Conservation (phyloP, 2,888 invertebrate genomes). For the Oligia latruncula region DNA sequence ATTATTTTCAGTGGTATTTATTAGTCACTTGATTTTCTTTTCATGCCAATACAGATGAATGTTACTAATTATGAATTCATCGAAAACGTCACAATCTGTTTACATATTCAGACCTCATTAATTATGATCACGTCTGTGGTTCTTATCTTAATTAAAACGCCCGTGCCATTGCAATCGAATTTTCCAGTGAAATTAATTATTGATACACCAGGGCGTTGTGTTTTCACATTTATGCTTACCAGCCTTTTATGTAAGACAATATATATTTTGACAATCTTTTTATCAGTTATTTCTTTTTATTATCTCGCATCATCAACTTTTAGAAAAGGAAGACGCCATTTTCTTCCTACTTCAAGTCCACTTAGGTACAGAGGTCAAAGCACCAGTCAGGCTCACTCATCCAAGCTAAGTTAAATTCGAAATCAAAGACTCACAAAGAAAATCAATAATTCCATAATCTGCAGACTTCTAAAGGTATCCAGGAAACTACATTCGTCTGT, state of each 20-base stretch:
- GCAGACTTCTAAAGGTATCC: conserved; percentile 8
- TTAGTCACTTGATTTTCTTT: not conserved
- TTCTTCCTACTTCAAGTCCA: not conserved
- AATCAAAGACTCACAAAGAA: not conserved
- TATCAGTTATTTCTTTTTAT: not conserved
- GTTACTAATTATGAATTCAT: conserved; percentile 1
- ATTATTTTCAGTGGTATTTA: not conserved
- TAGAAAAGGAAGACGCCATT: not conserved
- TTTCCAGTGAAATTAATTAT: conserved; percentile 29
- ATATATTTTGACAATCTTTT: not conserved
- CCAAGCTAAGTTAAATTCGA: conserved; percentile 6
- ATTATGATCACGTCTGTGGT: conserved; percentile 35
- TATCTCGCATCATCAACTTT: not conserved
- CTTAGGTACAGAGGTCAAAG: not conserved
- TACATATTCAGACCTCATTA: conserved; percentile 27
- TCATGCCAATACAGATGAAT: not conserved
- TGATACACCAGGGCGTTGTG: not conserved
- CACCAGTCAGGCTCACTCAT: not conserved
- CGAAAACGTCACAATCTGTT: conserved; percentile 4
- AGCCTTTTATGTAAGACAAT: not conserved
- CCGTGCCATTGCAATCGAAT: conserved; percentile 5
- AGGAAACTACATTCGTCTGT: conserved; percentile 13
- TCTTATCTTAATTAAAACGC: conserved; percentile 40
- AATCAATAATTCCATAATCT: conserved; percentile 12
- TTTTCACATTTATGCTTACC: not conserved